Percentiles rank a stretch among this genome's conserved stretches.
Evolutionary conservation across 23 tunicate genomes (phyloP).

Genomic region (Halocynthia aurantium): DNA sequence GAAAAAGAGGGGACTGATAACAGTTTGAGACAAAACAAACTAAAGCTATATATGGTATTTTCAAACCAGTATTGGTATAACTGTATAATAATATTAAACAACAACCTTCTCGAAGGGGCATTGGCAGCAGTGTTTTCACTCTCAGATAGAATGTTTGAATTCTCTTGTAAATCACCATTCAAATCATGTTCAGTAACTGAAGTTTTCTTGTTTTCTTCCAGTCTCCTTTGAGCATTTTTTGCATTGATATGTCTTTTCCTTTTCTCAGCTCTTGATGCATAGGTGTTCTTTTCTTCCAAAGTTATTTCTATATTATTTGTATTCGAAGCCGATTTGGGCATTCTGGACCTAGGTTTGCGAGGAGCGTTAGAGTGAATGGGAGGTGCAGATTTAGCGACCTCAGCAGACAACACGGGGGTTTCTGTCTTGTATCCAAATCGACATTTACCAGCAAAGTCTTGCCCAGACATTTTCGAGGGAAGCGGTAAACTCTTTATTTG

Average conservation of each 20-base stretch:
- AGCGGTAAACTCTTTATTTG: not conserved
- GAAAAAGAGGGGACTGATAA: too few relatives aligned
- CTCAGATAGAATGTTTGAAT: too few relatives aligned
- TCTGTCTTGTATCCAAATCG: conserved; percentile 9
- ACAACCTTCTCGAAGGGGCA: too few relatives aligned
- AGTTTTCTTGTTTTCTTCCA: too few relatives aligned
- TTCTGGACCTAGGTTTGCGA: not conserved
- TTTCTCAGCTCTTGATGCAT: conserved; percentile 8
- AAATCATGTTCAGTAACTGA: too few relatives aligned
- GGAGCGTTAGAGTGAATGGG: not conserved
- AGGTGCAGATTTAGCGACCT: not conserved
- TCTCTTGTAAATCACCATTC: too few relatives aligned
- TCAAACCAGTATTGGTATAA: too few relatives aligned
- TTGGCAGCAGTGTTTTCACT: too few relatives aligned
- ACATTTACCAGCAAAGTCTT: not conserved
- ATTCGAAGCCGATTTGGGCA: not conserved
- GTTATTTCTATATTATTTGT: not conserved
- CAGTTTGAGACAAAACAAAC: too few relatives aligned
- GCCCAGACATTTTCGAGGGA: not conserved
- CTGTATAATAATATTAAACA: too few relatives aligned
- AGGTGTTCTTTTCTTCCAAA: not conserved
- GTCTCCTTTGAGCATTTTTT: too few relatives aligned
- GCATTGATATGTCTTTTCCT: not conserved
- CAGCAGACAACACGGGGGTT: not conserved
- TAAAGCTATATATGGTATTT: too few relatives aligned